Evolutionary conservation across 92 coral and sea anemone species (phyloP), one percentile per base, ranked within the genome.

Genomic region (Epizoanthus scotinus): DNA sequence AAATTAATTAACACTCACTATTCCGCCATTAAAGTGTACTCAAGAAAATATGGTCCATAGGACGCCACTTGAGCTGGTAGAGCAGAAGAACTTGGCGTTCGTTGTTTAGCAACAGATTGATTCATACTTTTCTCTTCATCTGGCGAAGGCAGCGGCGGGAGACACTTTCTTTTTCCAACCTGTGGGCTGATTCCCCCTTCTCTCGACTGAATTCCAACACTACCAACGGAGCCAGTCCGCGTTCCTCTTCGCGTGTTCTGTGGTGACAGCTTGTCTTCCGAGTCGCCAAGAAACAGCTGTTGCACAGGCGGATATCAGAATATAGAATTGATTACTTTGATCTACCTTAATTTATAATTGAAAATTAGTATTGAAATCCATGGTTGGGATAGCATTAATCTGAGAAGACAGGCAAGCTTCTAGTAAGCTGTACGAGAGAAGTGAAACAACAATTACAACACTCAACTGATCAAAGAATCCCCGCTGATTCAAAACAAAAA

Each of bases 91-190:
- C 80, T 89, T 5, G 98, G 96, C 22, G 98, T 81, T 82, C 97
- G 84, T 67, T 96, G 98, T 50, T 83, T 89, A 15, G 99, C 99
- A 25, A 96, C 89, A 6, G 99, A 96, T 2, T 88, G 73, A 72
- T 91, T 96, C 99, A 96, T 96, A 31, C 94, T 93, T 61, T 93
- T 92, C 81, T 96, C 99, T 34, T 93, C 91, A 61, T 93, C 99
- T 7, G 99, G 96, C 20, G 98, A 91, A n/a, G 99, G 99, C 5
- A 96, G 82, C 38, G 92, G 63, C 36, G 99, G 99, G 47, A 96
- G 79, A 8, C 87, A 85, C 49, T 96, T 96, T 79, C 92, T 80
- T 63, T 80, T 83, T 77, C 74, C 78, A 61, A 77, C 79, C 85
- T 86, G 86, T 17, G 84, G 71, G 24, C 77, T 79, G 60, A 62